Evolutionary conservation across 2,888 invertebrate genomes (phyloP), one percentile per base, ranked within the genome.

Genomic region (Atethmia centrago): DNA sequence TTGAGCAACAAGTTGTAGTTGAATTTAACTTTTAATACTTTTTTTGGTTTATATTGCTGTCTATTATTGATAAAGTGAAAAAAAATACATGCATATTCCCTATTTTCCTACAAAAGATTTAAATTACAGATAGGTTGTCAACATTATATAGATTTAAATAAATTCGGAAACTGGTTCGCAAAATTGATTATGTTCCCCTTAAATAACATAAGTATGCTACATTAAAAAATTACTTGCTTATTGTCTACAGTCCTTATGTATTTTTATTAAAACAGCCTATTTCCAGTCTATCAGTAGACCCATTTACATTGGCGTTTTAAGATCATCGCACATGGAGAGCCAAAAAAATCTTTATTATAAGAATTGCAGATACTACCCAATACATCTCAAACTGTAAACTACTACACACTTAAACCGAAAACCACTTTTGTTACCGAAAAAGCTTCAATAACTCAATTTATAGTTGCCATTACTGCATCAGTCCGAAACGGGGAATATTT

Each of bases 401-500:
- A 5, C 16, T 31, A 14, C 47, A 40, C 10, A 51, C 2, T 53
- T 31, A 42, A 74, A 63, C 4, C 25, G 19, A 47, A 12, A 42
- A 4, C 49, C 12, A 75, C 28, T 51, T 66, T 71, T 80, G 16
- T 53, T 56, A 42, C 16, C n/a, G 21, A 71, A 77, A 73, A 74
- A 36, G 12, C 40, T 55, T 66, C 59, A 64, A 81, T 85, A 87
- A 78, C 69, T 79, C 74, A 75, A 77, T 78, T 67, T 58, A 78
- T 72, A 72, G 74, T 72, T 64, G 47, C 64, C 53, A 80, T 87
- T 78, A 82, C 76, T 77, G 65, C 80, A 78, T 31, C 87, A 82
- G 78, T 79, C 49, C 70, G 74, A 84, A 88, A 88, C 82, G 87
- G 79, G 82, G 87, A 89, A 90, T 91, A 90, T 81, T 74, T 89